Conservation (phyloP, 2,888 invertebrate genomes). For the Pycnomerus fuliginosus region DNA sequence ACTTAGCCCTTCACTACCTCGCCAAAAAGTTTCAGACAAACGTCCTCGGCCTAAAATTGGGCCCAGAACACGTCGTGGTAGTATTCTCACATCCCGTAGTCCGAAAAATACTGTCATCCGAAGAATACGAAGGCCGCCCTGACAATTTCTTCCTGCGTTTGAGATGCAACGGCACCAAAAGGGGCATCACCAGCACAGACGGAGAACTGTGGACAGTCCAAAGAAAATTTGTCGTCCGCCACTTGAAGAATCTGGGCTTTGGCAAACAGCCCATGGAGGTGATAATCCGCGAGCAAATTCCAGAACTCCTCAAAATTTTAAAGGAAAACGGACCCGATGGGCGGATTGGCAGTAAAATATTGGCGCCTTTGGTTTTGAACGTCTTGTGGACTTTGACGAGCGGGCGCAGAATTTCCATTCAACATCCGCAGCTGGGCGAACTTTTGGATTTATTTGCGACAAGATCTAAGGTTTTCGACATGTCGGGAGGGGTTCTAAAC, state of each 20-base stretch:
- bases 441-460: conserved; percentile 55
- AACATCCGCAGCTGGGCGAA: conserved; percentile 50
- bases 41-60: conserved; percentile 60
- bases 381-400: conserved; percentile 65
- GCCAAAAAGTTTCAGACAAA: conserved; percentile 55
- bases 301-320: conserved; percentile 47
- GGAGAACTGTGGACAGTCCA: conserved; percentile 58
- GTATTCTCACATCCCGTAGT: conserved; percentile 58
- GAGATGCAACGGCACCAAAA: conserved; percentile 63
- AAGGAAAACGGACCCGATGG: conserved; percentile 33
- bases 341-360: conserved; percentile 41
- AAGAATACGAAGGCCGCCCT: conserved; percentile 66
- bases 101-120: conserved; percentile 56
- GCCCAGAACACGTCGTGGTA: conserved; percentile 56
- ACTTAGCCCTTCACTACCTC: conserved; percentile 55
- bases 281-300: conserved; percentile 56
- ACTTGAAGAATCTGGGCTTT: conserved; percentile 56
- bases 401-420: conserved; percentile 46
- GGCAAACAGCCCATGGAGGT: conserved; percentile 55
- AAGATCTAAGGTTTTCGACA: conserved; percentile 57
- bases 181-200: conserved; percentile 60
- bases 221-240: conserved; percentile 55
- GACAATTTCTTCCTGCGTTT: conserved; percentile 64
- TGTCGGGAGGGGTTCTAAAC: conserved; percentile 54
- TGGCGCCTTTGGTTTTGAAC: conserved; percentile 63